Evolutionary conservation across 1,140 invertebrate species (phyloP), one percentile per base, ranked within the genome.

Genomic region (Neotoxoptera formosana): DNA sequence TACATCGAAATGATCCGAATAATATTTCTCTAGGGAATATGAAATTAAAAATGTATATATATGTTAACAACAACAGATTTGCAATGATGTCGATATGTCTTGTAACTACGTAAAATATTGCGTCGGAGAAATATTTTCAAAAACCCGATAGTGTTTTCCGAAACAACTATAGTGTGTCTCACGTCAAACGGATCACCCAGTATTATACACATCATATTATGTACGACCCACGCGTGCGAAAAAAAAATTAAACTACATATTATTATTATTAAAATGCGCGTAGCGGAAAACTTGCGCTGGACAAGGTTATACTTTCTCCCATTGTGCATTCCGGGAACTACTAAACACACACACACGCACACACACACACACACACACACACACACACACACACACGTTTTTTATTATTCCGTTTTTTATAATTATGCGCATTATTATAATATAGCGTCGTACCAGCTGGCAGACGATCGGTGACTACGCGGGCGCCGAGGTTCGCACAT

Each of bases 241-340:
- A 88, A 45, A 41, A 83, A 41, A 47, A 45, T 14, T n/a, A 48
- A 53, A 36, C 47, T 8, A 20, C 2, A 51, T 51, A 51, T 21
- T 20, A 11, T 47, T 11, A 47, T 51, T 53, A 53, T 4, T 53
- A 53, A 0, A 53, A 53, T 53, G 36, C 87, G 48, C 53, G 87
- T 88, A 21, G 87, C 87, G 87, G 87, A 88, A 88, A 51, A 88
- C 36, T 88, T 88, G 87, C 87, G 87, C 84, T 36, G 84, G 84
- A 53, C 87, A 88, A 88, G 87, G 87, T 87, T 87, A 41, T 88
- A 90, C 88, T 90, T 90, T 90, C 88, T 90, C 88, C 53, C 47
- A 25, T 90, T 45, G 51, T 90, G 56, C 53, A 90, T 90, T 56
- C 88, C 88, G 88, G 88, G 51, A 60, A 90, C 88, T 14, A 30